Conservation (phyloP, 2,797 vertebrate species). For the Macropodus opercularis region DNA sequence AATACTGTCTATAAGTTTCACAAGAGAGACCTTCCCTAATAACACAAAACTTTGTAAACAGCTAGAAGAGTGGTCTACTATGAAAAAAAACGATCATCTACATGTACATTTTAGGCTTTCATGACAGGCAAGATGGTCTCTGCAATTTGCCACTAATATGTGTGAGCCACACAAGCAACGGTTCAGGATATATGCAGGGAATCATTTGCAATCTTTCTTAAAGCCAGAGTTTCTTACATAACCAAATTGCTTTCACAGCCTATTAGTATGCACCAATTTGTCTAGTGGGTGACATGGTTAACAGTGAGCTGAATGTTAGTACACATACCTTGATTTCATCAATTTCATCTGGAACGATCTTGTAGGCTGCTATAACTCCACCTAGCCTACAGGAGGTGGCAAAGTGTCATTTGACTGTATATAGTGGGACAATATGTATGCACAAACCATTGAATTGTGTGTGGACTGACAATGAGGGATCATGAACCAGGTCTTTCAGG, state of each 20-base stretch:
- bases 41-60: no score
- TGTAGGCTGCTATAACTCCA: conserved; percentile 95
- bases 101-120: no score
- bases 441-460: background rate
- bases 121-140: background rate
- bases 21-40: no score
- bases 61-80: no score
- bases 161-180: background rate
- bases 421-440: background rate
- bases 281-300: background rate
- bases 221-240: no score
- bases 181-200: background rate
- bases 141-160: no score
- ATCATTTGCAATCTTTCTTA: background rate
- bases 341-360: conserved; percentile 98
- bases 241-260: background rate
- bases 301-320: background rate
- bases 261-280: background rate
- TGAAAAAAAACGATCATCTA: no score
- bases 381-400: conserved; percentile 88
- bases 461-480: conserved; percentile 93
- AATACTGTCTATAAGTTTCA: no score
- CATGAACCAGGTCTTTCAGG: conserved; percentile 97
- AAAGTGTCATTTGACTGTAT: conserved; percentile 1
- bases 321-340: conserved; percentile 96